Base-by-base conservation (phyloP, 1,140 invertebrate genomes). In the Apocrypta bakeri region DNA sequence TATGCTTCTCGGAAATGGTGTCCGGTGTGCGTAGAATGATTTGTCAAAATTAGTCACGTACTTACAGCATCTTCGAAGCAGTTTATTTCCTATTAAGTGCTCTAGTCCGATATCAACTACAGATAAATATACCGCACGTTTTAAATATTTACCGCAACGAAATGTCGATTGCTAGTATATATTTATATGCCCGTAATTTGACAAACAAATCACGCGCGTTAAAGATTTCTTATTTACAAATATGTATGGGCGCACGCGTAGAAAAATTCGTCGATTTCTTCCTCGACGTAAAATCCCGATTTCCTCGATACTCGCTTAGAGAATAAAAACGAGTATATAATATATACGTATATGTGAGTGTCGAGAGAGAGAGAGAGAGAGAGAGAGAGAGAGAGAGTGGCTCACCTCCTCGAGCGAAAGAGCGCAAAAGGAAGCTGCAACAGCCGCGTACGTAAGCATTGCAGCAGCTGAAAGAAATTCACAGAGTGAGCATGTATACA, bases 31-130 rank as follows among this genome's bases (percentile, higher is more conserved):
- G 48, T 56, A 2, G 68, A 71, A 69, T 79, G 71, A 79, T 79
- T 79, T 29, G 78, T 29, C 66, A 71, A 72, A 79, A 79, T 79
- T 79, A 61, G 48, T 71, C 42, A 79, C 48, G 78, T 61, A 27
- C 17, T 21, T n/a, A 4, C 17, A 6, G 21, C 42, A 17, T 56
- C 48, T 56, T n/a, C 4, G 17, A 56, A 56, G n/a, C 48, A 21
- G 17, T 56, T 56, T 17, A 17, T 56, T 56, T n/a, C 48, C 48
- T 56, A 56, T 56, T 17, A 21, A 37, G 33, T 4, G 33, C 33
- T n/a, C n/a, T n/a, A n/a, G n/a, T n/a, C n/a, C n/a, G n/a, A n/a
- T n/a, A n/a, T n/a, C n/a, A n/a, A n/a, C n/a, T n/a, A n/a, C n/a
- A n/a, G n/a, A n/a, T n/a, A n/a, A n/a, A n/a, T n/a, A n/a, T n/a